A percentile compares a stretch with the other conserved stretches of the same genome.
phyloP scores from a whole-genome alignment of 2,888 invertebrate species.

The Mellilla xanthometata region DNA sequence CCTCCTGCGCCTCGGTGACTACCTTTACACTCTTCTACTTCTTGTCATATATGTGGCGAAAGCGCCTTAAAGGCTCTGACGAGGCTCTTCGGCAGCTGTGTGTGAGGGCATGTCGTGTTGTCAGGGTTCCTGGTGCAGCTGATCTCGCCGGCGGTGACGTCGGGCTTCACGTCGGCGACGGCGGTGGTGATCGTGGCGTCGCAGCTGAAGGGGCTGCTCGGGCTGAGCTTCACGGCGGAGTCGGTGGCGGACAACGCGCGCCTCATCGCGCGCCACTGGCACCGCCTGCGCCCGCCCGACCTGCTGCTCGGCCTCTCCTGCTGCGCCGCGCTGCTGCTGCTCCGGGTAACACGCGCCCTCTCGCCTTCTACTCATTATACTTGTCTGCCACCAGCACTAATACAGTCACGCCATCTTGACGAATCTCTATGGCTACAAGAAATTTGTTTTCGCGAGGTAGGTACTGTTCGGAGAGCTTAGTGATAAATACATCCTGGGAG shows the following conservation, averaged over 20 bases:
- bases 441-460: too few relatives aligned
- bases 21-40: too few relatives aligned
- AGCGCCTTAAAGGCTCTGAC: too few relatives aligned
- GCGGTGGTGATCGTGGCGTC: slow-evolving; percentile 89
- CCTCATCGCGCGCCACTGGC: slow-evolving; percentile 70
- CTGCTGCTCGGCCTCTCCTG: slow-evolving; percentile 71
- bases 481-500: too few relatives aligned
- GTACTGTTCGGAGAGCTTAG: too few relatives aligned
- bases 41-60: too few relatives aligned
- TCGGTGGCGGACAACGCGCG: slow-evolving; percentile 84
- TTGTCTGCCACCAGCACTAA: too few relatives aligned
- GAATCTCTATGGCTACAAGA: too few relatives aligned
- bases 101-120: too few relatives aligned
- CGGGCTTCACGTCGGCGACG: slow-evolving; percentile 93
- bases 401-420: too few relatives aligned
- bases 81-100: too few relatives aligned
- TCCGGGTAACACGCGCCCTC: slow-evolving; percentile 81
- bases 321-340: slow-evolving; percentile 31
- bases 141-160: slow-evolving; percentile 91
- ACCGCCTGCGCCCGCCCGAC: slow-evolving; percentile 84
- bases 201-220: slow-evolving; percentile 89
- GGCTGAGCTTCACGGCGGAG: slow-evolving; percentile 86
- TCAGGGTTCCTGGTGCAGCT: slow-evolving; percentile 94
- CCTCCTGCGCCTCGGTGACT: slow-evolving; percentile 86
- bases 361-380: too few relatives aligned